phyloP scores from a whole-genome alignment of 2,797 vertebrate genomes.

The Spondyliosoma cantharus region DNA sequence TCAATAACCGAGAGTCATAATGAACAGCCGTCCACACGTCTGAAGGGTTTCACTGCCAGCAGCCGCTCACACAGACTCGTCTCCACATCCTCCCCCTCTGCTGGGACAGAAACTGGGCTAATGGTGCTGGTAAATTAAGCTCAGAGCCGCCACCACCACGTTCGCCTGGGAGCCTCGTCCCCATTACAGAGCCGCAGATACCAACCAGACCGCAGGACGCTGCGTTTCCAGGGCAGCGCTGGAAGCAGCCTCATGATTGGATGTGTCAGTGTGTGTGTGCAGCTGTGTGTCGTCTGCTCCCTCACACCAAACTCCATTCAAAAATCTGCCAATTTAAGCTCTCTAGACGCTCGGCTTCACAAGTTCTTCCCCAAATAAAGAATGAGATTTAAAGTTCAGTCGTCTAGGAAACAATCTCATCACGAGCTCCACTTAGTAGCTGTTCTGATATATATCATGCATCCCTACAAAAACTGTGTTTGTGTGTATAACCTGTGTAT shows the following conservation, averaged over 20 bases:
- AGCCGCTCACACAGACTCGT: constrained; percentile 10
- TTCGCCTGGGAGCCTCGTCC: constrained; percentile 71
- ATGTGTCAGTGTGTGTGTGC: background rate
- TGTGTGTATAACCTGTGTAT: too few species aligned
- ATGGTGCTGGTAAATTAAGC: constrained; percentile 71
- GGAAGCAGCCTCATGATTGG: constrained; percentile 49
- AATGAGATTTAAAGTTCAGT: too few species aligned
- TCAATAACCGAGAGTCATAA: constrained; percentile 42
- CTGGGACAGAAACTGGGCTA: constrained; percentile 64
- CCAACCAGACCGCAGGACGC: constrained; percentile 20
- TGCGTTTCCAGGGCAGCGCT: constrained; percentile 71
- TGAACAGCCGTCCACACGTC: constrained; percentile 4
- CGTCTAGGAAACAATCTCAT: too few species aligned
- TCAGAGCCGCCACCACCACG: constrained; percentile 18
- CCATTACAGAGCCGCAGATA: constrained; percentile 59
- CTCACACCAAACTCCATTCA: constrained; percentile 6
- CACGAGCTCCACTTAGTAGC: background rate
- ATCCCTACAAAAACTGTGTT: too few species aligned
- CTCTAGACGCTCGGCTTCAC: background rate
- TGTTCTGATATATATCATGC: background rate
- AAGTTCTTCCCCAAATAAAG: too few species aligned
- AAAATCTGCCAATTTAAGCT: background rate
- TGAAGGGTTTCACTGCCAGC: background rate
- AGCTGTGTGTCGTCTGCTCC: background rate
- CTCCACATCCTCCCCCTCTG: background rate